Conservation (phyloP, 2,113 vertebrate species). For the Puma concolor region DNA sequence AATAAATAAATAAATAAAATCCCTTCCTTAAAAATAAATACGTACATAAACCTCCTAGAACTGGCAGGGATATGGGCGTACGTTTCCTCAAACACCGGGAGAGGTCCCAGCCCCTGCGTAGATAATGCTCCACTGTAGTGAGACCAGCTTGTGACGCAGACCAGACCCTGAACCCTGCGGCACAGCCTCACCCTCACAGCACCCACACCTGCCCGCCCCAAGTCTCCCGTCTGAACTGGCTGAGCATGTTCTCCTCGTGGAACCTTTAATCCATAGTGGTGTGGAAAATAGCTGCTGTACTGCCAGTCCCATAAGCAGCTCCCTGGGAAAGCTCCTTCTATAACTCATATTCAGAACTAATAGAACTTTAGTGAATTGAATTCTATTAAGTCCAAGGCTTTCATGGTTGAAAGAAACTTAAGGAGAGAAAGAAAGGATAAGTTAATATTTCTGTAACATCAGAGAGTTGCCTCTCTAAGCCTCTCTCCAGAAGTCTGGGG, state of each 20-base stretch:
- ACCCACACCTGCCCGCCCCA: background rate
- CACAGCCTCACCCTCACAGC: accelerated
- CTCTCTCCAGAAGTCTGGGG: background rate
- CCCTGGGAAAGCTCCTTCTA: conserved; percentile 49
- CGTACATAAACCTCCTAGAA: background rate
- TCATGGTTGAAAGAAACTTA: conserved; percentile 65
- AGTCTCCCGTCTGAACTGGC: background rate
- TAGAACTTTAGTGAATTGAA: conserved; percentile 71
- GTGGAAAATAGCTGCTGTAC: conserved; percentile 3
- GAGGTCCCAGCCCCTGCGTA: background rate
- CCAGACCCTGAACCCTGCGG: accelerated
- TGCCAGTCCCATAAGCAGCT: conserved; percentile 30
- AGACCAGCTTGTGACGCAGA: background rate
- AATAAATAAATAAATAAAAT: background rate
- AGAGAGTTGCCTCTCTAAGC: background rate
- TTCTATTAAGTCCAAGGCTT: conserved; percentile 51
- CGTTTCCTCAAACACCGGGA: background rate
- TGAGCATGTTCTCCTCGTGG: background rate
- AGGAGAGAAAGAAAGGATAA: conserved; percentile 45
- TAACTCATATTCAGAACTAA: conserved; percentile 67
- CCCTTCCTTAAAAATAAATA: background rate
- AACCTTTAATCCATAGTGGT: conserved; percentile 24
- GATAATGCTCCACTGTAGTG: background rate
- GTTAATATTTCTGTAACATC: conserved; percentile 38
- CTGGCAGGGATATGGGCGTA: background rate